These are phyloP conservation scores for Gallinago solitaria DNA, from an alignment of 2,797 vertebrate species.

Conservation along the genomic window DNA sequence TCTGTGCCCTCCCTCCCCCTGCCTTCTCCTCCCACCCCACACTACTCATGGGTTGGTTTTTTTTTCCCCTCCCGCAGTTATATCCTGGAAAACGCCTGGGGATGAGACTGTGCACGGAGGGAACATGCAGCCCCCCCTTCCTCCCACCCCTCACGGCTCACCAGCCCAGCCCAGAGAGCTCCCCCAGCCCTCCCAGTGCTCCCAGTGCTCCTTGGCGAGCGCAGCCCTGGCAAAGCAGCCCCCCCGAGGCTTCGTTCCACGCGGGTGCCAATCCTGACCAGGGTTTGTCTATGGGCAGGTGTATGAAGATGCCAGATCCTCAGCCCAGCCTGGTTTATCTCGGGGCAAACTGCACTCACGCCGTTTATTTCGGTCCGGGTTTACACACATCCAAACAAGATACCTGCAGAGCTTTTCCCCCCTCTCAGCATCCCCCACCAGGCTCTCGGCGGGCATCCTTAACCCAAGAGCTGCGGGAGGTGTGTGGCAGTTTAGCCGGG, in stretches of 20 bases:
- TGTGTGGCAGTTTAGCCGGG: constrained; percentile 43
- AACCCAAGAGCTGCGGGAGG: constrained; percentile 26
- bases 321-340: constrained; percentile 55
- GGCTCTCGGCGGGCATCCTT: background rate
- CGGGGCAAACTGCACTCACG: background rate
- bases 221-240: background rate
- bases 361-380: constrained; percentile 21
- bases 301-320: constrained; percentile 11
- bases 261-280: background rate
- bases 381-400: constrained; percentile 49
- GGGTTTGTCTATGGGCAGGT: constrained; percentile 3
- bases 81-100: background rate
- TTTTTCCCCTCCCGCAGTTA: background rate
- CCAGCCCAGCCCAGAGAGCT: background rate
- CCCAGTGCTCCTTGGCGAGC: background rate
- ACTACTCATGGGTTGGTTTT: background rate
- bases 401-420: background rate
- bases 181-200: background rate
- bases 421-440: background rate
- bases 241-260: background rate
- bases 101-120: background rate
- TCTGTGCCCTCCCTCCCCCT: background rate
- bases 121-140: background rate
- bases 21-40: background rate
- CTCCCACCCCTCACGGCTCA: background rate